Base-by-base conservation (phyloP, 2,797 vertebrate species). In the Carduelis carduelis region DNA sequence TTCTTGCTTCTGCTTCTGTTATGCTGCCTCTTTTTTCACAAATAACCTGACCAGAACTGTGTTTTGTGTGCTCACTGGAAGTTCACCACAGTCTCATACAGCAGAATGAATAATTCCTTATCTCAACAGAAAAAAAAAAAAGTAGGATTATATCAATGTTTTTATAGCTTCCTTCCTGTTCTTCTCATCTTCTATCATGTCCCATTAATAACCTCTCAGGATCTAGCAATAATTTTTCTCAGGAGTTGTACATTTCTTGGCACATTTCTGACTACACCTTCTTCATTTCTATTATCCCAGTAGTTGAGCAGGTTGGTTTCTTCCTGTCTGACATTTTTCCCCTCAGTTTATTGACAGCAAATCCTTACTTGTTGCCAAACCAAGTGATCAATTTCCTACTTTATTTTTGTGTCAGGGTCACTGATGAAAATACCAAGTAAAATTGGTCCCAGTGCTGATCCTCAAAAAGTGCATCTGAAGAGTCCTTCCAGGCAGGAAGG, bases 91-190 rank as follows among this genome's bases (percentile, higher is more conserved):
- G 28, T 46, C 50, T 57, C 5, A 3, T 22, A 34, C 1, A 88
- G 23, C 17, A 70, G 60, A 89, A 80, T 60, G 24, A 91, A 43
- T 74, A 85, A 77, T 60, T 93, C 11, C 12, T 74, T 74, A 49
- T 39, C 26, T 35, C 8, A 68, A 39, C 4, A 65, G 4, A 21
- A 46, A 41, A 37, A 23, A 3, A 41, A 46, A 30, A 22, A 34
- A 20, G 4, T 32, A 63, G 28, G 12, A 34, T 80, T 80, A 32
- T 52, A 63, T 60, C 76, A 47, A 17, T 0, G 3, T 77, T 90
- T 89, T 80, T 77, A 66, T 59, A 63, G 35, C 39, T 93, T 94
- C 91, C 39, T 91, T 94, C 92, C 75, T 89, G 43, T 55, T 91
- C 74, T 87, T 50, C 46, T 87, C 26, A 37, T 87, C 28, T 68